Evolutionary conservation across 2,888 invertebrate species (phyloP), one percentile per base, ranked within the genome.

Genomic region (Ferrisia virgata): DNA sequence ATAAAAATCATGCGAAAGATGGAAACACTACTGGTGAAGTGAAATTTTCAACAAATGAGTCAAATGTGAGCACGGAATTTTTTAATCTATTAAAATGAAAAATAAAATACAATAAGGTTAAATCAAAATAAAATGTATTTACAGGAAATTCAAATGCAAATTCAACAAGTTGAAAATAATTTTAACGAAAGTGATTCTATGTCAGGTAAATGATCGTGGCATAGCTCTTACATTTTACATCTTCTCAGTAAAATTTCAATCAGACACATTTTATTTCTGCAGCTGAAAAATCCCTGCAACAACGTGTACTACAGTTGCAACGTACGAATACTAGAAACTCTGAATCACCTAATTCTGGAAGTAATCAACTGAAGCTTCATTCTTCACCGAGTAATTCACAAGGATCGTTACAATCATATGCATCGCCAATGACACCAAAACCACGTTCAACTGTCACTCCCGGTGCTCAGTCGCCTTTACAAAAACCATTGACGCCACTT

Each of bases 271-370:
- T n/a, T n/a, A n/a, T n/a, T 64, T 64, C 28, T 28, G 28, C 53
- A 53, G 33, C 72, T 18, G 18, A n/a, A 8, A 76, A 18, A 76
- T n/a, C 72, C 18, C 36, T 36, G 22, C 86, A 85, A 79, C 86
- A 85, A 78, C 86, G 85, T 81, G 58, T 85, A 79, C 79, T 86
- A 82, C 86, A 85, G 47, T 79, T 85, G 64, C 85, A 84, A 13
- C 85, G 84, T n/a, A 69, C 84, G 18, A 84, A 79, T n/a, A 36
- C 25, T n/a, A 53, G 78, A 22, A 36, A 22, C 6, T 22, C 85
- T 8, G 83, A 76, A 18, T 33, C 72, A 18, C 36, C 72, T 1
- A 28, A 15, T 1, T 15, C 31, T 5, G 69, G 31, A 28, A 8
- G 53, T 9, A 53, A 85, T 28, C 86, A 85, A 40, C 13, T 53